phyloP scores from a whole-genome alignment of 2,888 invertebrate species.

The Cataglyphis albicans region DNA sequence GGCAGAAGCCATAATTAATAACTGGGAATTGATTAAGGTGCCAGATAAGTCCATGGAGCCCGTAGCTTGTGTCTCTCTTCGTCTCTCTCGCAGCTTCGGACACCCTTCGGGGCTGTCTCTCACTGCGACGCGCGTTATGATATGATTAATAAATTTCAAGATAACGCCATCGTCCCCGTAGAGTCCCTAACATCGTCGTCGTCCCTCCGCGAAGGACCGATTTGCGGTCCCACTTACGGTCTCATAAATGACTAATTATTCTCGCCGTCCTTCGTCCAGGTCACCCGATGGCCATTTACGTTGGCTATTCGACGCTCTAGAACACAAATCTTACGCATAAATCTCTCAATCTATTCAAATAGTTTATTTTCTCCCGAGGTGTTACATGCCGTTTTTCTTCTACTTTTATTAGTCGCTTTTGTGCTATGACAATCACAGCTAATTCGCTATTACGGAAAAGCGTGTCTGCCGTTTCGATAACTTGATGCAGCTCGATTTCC shows the following conservation, averaged over 20 bases:
- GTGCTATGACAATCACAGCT: background rate
- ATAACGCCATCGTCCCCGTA: conserved; percentile 80
- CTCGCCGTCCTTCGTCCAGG: conserved; percentile 67
- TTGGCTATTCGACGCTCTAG: background rate
- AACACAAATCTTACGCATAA: conserved; percentile 31
- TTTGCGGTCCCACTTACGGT: conserved; percentile 83
- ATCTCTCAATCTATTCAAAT: background rate
- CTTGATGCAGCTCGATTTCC: conserved; percentile 23
- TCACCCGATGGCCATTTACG: conserved; percentile 40
- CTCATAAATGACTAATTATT: conserved; percentile 85
- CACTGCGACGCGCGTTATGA: conserved; percentile 74
- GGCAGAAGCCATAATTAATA: conserved; percentile 74
- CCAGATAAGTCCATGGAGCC: conserved; percentile 85
- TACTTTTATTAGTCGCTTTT: background rate
- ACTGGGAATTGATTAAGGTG: conserved; percentile 85
- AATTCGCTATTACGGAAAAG: conserved; percentile 35
- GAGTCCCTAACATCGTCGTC: conserved; percentile 70
- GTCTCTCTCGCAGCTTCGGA: conserved; percentile 44
- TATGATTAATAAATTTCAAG: conserved; percentile 85
- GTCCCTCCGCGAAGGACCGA: conserved; percentile 79
- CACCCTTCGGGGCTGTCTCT: conserved; percentile 40
- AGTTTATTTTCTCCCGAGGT: conserved; percentile 6
- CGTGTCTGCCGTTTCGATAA: conserved; percentile 40
- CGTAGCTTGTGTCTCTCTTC: conserved; percentile 63
- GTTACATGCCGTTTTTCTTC: background rate